These are phyloP conservation scores for Clamator glandarius DNA, from an alignment of 2,797 vertebrate species.

Conservation along the genomic window DNA sequence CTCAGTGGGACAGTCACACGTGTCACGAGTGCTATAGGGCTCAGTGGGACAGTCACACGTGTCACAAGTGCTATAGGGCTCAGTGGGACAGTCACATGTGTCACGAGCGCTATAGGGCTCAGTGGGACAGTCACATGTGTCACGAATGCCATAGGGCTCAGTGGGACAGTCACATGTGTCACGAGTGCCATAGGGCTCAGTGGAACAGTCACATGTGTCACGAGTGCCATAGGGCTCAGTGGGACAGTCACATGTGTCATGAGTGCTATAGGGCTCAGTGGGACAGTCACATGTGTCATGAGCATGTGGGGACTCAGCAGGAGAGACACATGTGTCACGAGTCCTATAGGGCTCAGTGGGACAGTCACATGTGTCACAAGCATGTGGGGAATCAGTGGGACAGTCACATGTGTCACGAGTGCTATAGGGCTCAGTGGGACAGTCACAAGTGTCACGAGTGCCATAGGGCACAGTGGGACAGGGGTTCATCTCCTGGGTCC, in stretches of 20 bases:
- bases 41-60: background rate
- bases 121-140: too few species aligned
- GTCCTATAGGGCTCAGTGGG: too few species aligned
- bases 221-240: too few species aligned
- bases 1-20: background rate
- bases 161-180: background rate
- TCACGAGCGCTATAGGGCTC: fast-evolving
- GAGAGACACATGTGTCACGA: fast-evolving
- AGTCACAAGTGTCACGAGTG: fast-evolving
- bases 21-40: too few species aligned
- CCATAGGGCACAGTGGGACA: too few species aligned
- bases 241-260: too few species aligned
- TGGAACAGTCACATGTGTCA: fast-evolving
- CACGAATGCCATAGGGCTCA: too few species aligned
- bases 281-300: background rate
- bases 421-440: background rate
- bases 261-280: too few species aligned
- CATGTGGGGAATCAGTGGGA: background rate
- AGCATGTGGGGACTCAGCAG: background rate
- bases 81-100: fast-evolving
- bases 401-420: background rate
- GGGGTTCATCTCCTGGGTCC: too few species aligned
- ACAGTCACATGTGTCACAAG: too few species aligned
- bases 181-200: background rate
- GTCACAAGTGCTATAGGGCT: background rate